Evolutionary conservation across 2,797 vertebrate species (phyloP), one percentile per base, ranked within the genome.

Genomic region (Xyrichtys novacula): DNA sequence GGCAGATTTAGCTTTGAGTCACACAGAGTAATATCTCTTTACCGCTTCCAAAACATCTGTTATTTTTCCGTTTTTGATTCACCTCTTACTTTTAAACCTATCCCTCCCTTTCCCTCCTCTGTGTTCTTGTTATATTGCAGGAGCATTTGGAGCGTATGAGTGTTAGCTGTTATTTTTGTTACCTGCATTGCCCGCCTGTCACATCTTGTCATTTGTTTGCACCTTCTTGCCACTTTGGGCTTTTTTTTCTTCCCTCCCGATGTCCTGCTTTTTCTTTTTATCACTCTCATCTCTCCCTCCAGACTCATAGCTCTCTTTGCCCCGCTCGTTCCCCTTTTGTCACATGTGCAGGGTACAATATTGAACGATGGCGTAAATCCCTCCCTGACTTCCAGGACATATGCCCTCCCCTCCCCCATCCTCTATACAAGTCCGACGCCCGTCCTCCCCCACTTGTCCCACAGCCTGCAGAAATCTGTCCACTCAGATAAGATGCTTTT

Each of bases 401-500:
- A 83, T 81, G 72, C 63, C 76, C 52, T 75, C 80, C 76, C 88
- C 68, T 76, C 80, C 83, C 85, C 80, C 78, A 38, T 68, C 38
- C 43, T 79, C 71, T 64, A 78, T 71, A 76, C 52, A 74, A 67
- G 69, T 76, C 61, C 54, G 23, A 26, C 22, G 20, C 19, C 48
- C 12, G 23, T 73, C 57, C 77, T 57, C 71, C 71, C 61, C 73
- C 59, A n/a, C 59, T 42, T 56, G 79, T 77, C 83, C 87, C 71
- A 90, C 87, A 81, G 91, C 91, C 88, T 57, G 88, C 88, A 93
- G 92, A 88, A 88, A 92, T 86, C 84, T 76, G 81, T 91, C 86
- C 84, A 87, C 88, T 92, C 84, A 76, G 77, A 90, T 92, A 88
- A 90, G 88, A 91, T 92, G 87, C 92, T 92, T 93, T 93, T 83